Base-by-base conservation (phyloP, 2,888 invertebrate species). In the Xestia sexstrigata region DNA sequence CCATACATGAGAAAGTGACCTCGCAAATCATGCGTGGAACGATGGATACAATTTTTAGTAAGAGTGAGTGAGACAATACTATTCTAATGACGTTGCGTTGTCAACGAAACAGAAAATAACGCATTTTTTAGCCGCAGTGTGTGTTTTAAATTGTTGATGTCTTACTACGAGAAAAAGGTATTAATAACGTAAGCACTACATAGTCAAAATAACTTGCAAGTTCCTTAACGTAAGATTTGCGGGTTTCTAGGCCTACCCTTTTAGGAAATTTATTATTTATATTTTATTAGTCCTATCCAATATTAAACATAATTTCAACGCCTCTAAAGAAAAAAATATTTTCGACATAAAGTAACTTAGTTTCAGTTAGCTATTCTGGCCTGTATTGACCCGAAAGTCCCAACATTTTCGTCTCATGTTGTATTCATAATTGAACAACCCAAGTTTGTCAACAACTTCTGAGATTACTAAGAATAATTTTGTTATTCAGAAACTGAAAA, bases 341-440 rank as follows among this genome's bases (percentile, higher is more conserved):
- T 70, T 65, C 65, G 20, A 17, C 8, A 15, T 49, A 68, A 69
- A 69, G 42, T 68, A 68, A 75, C 45, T 82, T 68, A 55, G 35
- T 67, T 80, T 70, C 66, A 47, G n/a, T 71, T 45, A 70, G 67
- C 35, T 66, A 55, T 67, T 75, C 63, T 65, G 70, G 23, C 70
- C 39, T 70, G 75, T 73, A 73, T 80, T 77, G 82, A 83, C 76
- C 77, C 70, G 39, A 52, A 83, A 71, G 45, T 76, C 52, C n/a
- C 47, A 47, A 76, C 39, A 68, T 26, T 71, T 76, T 60, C 9
- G 30, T 35, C 66, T 72, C 81, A 76, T 76, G 66, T 81, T 76
- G 72, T 81, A 81, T 82, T 72, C 77, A 81, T 82, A 72, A 85
- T 66, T 76, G 65, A 72, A 76, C 55, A 47, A 55, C 15, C 70